A percentile compares a stretch with the other conserved stretches of the same genome.
phyloP scores from a whole-genome alignment of 2,113 vertebrate genomes.

The Aix galericulata region DNA sequence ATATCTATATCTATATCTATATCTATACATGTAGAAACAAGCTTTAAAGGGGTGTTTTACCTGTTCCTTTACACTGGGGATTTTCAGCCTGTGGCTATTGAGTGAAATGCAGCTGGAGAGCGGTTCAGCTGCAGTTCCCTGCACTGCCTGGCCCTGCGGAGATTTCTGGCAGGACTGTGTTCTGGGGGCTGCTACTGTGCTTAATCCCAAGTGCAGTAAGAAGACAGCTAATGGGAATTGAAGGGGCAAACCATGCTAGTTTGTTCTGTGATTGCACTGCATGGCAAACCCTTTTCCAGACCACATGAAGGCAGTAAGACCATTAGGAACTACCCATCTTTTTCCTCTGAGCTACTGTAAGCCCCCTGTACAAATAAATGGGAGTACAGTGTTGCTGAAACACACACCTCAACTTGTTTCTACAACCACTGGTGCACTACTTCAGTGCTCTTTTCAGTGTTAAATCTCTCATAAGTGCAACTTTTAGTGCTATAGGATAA shows the following conservation, averaged over 20 bases:
- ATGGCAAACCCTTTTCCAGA: no score
- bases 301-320: no score
- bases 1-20: no score
- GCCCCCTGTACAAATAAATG: no score
- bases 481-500: no score
- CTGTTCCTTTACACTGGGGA: not conserved
- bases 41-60: not conserved
- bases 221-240: not conserved
- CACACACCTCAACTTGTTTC: not conserved
- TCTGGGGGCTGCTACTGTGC: not conserved
- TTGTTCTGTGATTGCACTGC: no score
- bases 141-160: fast-evolving
- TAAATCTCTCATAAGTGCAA: no score
- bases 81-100: not conserved
- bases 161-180: not conserved
- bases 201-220: no score
- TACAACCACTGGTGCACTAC: fast-evolving
- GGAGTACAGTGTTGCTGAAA: fast-evolving
- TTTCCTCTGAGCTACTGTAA: not conserved
- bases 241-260: not conserved
- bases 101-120: not conserved
- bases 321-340: no score
- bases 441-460: no score
- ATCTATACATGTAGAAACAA: not conserved
- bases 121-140: no score